Conservation (phyloP, 2,113 vertebrate species). For the Kryptolebias marmoratus region DNA sequence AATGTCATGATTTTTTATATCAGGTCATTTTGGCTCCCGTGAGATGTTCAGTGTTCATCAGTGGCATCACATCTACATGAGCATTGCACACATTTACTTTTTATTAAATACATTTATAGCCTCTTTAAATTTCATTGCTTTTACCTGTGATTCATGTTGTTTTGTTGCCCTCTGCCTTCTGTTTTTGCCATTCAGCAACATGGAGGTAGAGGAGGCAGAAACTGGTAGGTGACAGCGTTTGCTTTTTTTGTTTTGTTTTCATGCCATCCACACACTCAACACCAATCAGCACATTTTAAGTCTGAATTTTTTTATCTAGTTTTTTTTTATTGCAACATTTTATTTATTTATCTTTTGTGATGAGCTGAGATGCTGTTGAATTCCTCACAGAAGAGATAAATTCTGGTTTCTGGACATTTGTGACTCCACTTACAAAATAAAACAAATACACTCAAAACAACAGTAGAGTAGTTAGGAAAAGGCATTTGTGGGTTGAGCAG, state of each 20-base stretch:
- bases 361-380: no score
- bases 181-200: slow-evolving; percentile 74
- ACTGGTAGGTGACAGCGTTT: slow-evolving; percentile 66
- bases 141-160: neutral
- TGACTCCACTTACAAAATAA: no score
- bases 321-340: neutral
- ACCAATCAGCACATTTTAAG: no score
- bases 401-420: no score
- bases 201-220: slow-evolving; percentile 79
- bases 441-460: no score
- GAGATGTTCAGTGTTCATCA: neutral
- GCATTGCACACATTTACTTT: neutral
- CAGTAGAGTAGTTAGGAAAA: no score
- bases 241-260: neutral
- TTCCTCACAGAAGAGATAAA: no score
- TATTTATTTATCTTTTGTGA: neutral
- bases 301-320: neutral
- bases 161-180: slow-evolving; percentile 39
- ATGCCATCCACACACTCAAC: neutral
- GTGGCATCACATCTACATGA: neutral
- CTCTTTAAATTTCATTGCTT: neutral
- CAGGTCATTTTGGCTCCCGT: neutral
- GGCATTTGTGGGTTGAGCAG: no score
- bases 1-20: slow-evolving; percentile 5
- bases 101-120: neutral